Evolutionary conservation across 2,797 vertebrate genomes (phyloP), one percentile per base, ranked within the genome.

Genomic region (Lepus townsendii): DNA sequence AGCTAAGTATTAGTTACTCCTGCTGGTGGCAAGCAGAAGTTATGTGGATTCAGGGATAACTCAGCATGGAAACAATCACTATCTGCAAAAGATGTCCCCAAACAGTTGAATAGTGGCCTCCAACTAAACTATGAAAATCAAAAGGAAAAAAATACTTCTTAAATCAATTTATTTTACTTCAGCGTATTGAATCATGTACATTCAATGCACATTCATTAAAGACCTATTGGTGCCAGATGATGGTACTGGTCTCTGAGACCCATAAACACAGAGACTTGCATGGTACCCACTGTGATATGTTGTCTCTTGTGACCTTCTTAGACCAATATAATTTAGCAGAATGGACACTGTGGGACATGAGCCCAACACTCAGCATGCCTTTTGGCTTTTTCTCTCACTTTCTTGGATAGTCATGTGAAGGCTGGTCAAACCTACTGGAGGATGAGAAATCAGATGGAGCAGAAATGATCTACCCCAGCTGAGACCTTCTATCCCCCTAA

Each of bases 71-170:
- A 76, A 69, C 0, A 35, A 52, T 72, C 38, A 89, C 24, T 91
- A 22, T 14, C 63, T 63, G 50, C 35, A 88, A 80, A 96, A 63
- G 24, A 71, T 76, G 17, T 14, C 75, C 16, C 82, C n/a, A 87
- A 80, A 79, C 86, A n/a, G 32, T 62, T 87, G 71, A 85, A 72
- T 22, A 72, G 47, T 75, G 60, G 85, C 19, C 17, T 11, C 17
- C 82, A 84, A n/a, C 17, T 76, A 85, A 83, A 77, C n/a, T 91
- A 84, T 82, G 12, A 72, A 82, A 92, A 65, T 77, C 50, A 85
- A 96, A 75, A 77, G 32, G 4, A 3, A 83, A 66, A 42, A 69
- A 38, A 26, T 17, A n/a, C 3, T 3, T 62, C 63, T 68, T 80
- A 88, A 52, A 30, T 88, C 54, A 66, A 80, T 26, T 54, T 60